These are phyloP conservation scores for Colinus virginianus DNA, from an alignment of 2,113 vertebrate genomes.

Conservation along the genomic window DNA sequence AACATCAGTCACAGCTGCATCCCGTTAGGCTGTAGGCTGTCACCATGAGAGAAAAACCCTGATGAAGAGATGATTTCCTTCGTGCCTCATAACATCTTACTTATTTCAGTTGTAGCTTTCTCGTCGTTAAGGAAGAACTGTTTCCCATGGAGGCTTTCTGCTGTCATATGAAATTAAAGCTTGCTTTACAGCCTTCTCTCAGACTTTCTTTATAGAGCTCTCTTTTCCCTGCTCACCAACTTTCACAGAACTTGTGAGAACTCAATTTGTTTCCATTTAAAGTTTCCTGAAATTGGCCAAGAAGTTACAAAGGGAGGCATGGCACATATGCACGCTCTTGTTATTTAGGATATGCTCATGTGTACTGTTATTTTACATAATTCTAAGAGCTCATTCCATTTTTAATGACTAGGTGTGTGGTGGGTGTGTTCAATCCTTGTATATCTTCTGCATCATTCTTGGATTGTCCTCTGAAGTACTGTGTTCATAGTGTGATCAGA, in stretches of 20 bases:
- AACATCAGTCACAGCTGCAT: not conserved
- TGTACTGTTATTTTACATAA: not conserved
- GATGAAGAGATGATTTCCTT: not conserved
- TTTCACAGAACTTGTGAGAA: not conserved
- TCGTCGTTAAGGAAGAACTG: not conserved
- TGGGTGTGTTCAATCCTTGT: not conserved
- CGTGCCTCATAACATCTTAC: not conserved
- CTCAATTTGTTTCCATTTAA: not conserved
- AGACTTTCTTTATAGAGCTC: not conserved
- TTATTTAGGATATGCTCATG: not conserved
- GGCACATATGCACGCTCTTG: not conserved
- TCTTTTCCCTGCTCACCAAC: not conserved
- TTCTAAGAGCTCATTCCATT: not conserved
- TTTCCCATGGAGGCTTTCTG: not conserved
- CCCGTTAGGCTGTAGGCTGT: not conserved
- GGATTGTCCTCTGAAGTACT: not conserved
- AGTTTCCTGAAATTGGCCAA: not conserved
- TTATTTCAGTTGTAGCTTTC: not conserved
- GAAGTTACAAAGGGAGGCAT: not conserved
- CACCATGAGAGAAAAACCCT: not conserved
- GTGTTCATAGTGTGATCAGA: not conserved
- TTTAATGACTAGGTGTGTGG: not conserved
- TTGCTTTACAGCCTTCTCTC: not conserved
- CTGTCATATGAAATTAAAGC: not conserved
- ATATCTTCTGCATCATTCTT: not conserved